Evolutionary conservation across 2,888 invertebrate genomes (phyloP), one percentile per base, ranked within the genome.

Genomic region (Omphaloscelis lunosa): DNA sequence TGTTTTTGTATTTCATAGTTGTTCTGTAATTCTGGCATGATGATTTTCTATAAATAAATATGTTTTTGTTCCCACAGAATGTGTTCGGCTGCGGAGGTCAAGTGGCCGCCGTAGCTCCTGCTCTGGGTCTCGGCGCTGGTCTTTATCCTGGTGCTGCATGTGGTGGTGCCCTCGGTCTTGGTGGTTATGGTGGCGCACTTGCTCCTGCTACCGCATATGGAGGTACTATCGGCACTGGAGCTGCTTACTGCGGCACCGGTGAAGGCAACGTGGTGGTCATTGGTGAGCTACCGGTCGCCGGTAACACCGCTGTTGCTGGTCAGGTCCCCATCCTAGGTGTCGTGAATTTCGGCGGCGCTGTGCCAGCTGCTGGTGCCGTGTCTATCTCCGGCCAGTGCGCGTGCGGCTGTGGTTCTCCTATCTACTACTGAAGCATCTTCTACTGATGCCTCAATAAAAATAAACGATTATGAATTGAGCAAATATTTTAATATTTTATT

Each of bases 251-350:
- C 1, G 83, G 83, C 15, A 15, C 27, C 27, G 93, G 93, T 5
- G 90, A 91, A 75, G 93, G 93, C 0, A 85, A 89, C 29, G 79
- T 93, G 63, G 84, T 84, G 7, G 91, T 92, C 0, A 72, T 69
- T 69, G 93, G 93, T 34, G 86, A 91, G 76, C 75, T 85, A 70
- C 84, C 84, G 59, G 81, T 85, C 39, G 29, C 67, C 29, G 84
- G 84, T 75, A 77, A 34, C 61, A 85, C 85, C 48, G 80, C 70
- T 58, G n/a, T 85, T 73, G 74, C 67, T 59, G 85, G 84, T 59
- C 27, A 48, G 2, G 79, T 93, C 5, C 93, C 93, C 2, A 90
- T 91, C 85, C 34, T 91, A 27, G 91, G 91, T 1, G 89, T 89
- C 8, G 92, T 93, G 0, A 77, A 0, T 8, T 79, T 84, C 45